These are phyloP conservation scores for Geodia barretti DNA, from an alignment of 37 sponge, comb jelly and placozoan genomes.

Conservation along the genomic window DNA sequence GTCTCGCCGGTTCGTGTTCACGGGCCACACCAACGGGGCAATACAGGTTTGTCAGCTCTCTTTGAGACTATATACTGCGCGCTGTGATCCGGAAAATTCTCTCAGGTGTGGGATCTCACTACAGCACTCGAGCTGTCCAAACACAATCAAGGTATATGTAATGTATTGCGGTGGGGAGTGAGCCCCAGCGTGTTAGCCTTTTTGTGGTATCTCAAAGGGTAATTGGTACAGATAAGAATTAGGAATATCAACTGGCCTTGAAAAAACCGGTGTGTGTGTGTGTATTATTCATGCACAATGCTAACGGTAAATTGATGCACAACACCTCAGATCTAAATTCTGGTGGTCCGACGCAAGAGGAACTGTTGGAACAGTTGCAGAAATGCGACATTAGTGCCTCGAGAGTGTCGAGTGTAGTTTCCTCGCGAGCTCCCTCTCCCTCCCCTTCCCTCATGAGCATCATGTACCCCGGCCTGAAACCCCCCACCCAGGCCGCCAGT, in stretches of 20 bases:
- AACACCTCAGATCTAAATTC: too few species aligned
- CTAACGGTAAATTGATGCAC: too few species aligned
- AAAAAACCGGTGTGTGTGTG: too few species aligned
- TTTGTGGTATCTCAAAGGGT: too few species aligned
- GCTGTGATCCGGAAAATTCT: background rate
- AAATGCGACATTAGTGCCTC: constrained; percentile 87
- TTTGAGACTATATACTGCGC: background rate
- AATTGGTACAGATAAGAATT: too few species aligned
- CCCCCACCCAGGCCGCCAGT: background rate
- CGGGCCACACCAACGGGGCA: constrained; percentile 91
- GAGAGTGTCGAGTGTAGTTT: constrained; percentile 69
- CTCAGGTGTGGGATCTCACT: constrained; percentile 96
- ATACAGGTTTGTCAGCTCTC: constrained; percentile 70
- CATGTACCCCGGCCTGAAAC: constrained; percentile 57
- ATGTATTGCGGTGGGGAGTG: background rate
- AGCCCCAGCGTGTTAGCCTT: too few species aligned
- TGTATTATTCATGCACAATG: too few species aligned
- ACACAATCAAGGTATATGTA: constrained; percentile 33
- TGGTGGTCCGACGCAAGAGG: constrained; percentile 78
- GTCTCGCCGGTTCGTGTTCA: constrained; percentile 86
- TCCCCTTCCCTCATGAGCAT: constrained; percentile 82
- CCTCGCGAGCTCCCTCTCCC: constrained; percentile 87
- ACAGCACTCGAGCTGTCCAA: constrained; percentile 78
- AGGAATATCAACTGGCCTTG: too few species aligned
- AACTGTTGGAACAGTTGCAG: constrained; percentile 82